A percentile compares a stretch with the other conserved stretches of the same genome.
These are phyloP conservation scores for Anser cygnoides DNA, from an alignment of 2,113 vertebrate genomes.

Conservation along the genomic window DNA sequence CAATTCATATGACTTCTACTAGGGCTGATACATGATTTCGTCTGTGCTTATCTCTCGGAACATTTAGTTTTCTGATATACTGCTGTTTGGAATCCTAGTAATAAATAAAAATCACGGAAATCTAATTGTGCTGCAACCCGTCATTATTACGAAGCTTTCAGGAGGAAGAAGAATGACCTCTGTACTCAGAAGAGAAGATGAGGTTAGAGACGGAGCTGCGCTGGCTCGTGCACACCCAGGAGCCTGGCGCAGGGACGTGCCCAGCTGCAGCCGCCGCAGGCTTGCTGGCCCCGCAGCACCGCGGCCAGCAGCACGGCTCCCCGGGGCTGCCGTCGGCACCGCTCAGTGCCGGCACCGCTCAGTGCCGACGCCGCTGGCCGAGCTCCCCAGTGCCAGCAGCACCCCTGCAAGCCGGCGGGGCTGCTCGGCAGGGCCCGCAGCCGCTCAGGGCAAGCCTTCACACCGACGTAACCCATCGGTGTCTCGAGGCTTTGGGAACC, in stretches of 20 bases:
- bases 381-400: no score
- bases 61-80: neutral
- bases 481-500: neutral
- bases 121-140: neutral
- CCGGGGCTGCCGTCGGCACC: neutral
- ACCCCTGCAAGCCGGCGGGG: neutral
- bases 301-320: neutral
- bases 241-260: neutral
- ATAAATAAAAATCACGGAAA: neutral
- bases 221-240: neutral
- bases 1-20: neutral
- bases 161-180: neutral
- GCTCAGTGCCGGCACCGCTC: no score
- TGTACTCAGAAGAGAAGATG: neutral
- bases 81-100: neutral
- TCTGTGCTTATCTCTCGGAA: neutral
- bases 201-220: neutral
- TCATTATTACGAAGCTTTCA: neutral
- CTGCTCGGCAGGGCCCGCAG: fast-evolving
- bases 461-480: fast-evolving
- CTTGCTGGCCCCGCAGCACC: neutral
- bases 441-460: neutral
- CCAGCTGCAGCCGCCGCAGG: neutral
- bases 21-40: neutral
- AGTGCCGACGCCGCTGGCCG: neutral